phyloP scores from a whole-genome alignment of 2,113 vertebrate species.

The Oreotrochilus melanogaster region DNA sequence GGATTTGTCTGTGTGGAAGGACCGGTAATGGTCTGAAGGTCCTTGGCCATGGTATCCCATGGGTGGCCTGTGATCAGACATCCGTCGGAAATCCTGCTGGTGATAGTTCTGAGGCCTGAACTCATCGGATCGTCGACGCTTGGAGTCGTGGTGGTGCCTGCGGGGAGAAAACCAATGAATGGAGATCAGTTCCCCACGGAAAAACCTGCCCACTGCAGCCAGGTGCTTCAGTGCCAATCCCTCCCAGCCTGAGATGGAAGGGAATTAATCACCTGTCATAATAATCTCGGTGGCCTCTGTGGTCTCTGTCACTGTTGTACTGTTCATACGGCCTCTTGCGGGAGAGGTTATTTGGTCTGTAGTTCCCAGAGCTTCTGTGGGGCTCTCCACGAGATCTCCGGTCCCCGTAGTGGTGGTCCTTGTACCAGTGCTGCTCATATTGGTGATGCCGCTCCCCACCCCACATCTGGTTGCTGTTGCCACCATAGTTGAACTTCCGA shows the following conservation, averaged over 20 bases:
- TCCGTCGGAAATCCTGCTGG: constrained; percentile 91
- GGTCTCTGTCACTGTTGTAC: constrained; percentile 93
- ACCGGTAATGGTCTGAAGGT: constrained; percentile 90
- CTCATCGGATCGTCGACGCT: constrained; percentile 90
- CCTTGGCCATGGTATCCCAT: constrained; percentile 85
- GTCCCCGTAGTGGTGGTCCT: constrained; percentile 93
- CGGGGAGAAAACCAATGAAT: background rate
- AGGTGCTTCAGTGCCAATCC: accelerated
- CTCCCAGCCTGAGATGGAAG: background rate
- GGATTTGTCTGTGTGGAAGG: constrained; percentile 89
- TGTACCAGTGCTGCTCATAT: constrained; percentile 93
- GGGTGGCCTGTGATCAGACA: constrained; percentile 88
- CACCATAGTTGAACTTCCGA: constrained; percentile 90
- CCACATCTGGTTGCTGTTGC: constrained; percentile 88
- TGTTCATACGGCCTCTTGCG: constrained; percentile 93
- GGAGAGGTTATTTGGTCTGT: constrained; percentile 87
- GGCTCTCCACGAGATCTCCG: constrained; percentile 86
- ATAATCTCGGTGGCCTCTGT: constrained; percentile 91
- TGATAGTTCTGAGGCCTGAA: constrained; percentile 92
- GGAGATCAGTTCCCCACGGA: background rate
- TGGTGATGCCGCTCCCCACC: constrained; percentile 91
- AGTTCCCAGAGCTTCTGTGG: constrained; percentile 89
- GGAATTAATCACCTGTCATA: constrained; percentile 87
- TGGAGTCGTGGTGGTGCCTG: constrained; percentile 92
- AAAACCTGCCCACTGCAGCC: accelerated